These are phyloP conservation scores for Pempheris klunzingeri DNA, from an alignment of 2,797 vertebrate species.

Conservation along the genomic window DNA sequence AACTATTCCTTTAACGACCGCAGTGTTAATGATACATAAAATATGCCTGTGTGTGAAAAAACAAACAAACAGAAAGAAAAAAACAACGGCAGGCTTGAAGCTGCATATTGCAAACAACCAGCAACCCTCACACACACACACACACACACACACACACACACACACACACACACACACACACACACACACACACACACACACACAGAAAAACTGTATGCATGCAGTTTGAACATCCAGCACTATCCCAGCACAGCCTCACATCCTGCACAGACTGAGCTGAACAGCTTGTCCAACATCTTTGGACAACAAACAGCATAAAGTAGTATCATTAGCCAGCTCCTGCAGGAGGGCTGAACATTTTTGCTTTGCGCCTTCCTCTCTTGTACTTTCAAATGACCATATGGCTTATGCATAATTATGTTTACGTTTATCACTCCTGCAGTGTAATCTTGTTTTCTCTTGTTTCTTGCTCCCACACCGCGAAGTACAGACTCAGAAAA, in stretches of 20 bases:
- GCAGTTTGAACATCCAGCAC: conserved; percentile 31
- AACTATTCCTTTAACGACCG: neutral
- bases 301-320: conserved; percentile 60
- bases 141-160: neutral
- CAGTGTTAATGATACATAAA: neutral
- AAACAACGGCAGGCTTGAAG: neutral
- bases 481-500: conserved; percentile 17
- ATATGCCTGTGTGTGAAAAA: neutral
- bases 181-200: neutral
- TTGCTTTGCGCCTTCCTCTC: conserved; percentile 33
- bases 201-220: conserved; percentile 13
- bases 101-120: conserved; percentile 6
- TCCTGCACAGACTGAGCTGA: conserved; percentile 46
- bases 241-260: conserved; percentile 23
- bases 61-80: neutral
- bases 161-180: neutral
- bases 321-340: conserved; percentile 48
- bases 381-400: conserved; percentile 61
- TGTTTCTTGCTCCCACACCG: conserved; percentile 25
- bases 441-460: conserved; percentile 38
- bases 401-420: conserved; percentile 61
- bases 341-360: conserved; percentile 44
- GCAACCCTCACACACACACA: neutral
- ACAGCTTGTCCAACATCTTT: conserved; percentile 58
- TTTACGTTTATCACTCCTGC: conserved; percentile 51